Conservation (phyloP, 2,797 vertebrate species). For the Lithobates pipiens region DNA sequence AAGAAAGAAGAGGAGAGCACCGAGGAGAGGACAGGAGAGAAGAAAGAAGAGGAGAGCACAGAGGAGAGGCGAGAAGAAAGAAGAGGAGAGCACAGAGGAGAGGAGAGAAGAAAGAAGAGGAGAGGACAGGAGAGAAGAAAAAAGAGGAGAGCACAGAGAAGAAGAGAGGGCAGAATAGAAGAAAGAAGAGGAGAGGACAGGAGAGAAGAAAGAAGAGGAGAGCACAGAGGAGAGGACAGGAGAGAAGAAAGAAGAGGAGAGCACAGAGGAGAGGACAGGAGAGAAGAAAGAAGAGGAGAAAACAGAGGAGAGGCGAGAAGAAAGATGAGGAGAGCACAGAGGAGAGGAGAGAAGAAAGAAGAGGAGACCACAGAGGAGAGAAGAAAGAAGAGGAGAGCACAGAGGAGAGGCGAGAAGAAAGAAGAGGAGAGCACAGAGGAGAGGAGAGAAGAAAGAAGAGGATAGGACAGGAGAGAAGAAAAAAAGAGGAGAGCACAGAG, state of each 20-base stretch:
- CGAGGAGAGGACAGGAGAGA: conserved; percentile 18
- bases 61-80: no score
- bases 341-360: not conserved
- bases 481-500: not conserved
- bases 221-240: not conserved
- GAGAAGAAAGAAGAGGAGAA: not conserved
- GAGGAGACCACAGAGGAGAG: no score
- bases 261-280: no score
- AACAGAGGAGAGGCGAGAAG: not conserved
- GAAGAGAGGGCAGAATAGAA: no score
- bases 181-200: not conserved
- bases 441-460: not conserved
- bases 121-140: not conserved
- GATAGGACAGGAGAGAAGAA: not conserved
- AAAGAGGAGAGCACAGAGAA: no score
- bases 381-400: no score
- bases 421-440: no score
- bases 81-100: conserved; percentile 63
- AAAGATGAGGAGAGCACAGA: not conserved
- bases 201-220: not conserved
- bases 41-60: no score
- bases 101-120: conserved; percentile 5
- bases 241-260: not conserved
- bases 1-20: conserved; percentile 22
- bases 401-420: no score